Evolutionary conservation across 2,888 invertebrate species (phyloP), one percentile per base, ranked within the genome.

Genomic region (Serrognathus titanus): DNA sequence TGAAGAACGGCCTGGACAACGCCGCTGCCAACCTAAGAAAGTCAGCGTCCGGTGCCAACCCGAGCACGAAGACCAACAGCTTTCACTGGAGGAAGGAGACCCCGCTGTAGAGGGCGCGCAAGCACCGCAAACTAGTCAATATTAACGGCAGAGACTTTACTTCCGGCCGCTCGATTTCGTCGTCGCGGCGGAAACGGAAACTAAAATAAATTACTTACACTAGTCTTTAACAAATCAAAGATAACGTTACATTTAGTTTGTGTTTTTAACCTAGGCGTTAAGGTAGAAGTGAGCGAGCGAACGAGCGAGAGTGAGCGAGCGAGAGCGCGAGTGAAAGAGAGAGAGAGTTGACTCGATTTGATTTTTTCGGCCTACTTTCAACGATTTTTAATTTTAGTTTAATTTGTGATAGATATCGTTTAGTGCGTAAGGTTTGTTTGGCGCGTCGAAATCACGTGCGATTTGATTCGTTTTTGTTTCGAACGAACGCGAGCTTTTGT

Each of bases 21-120:
- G 85, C 85, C 2, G 85, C 85, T 0, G 85, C 85, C 0, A 85
- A 85, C 63, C 79, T 85, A 41, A 75, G 85, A 1, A 81, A 85
- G 31, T 84, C 85, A 0, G 81, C 85, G 0, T 83, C 83, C 0
- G 82, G 83, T 45, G 83, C 83, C 1, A 79, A 81, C 64, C 85
- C 85, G 0, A 84, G 83, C 2, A 84, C 85, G 56, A 85, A 84
- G 70, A 85, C 84, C 1, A 90, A 90, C 79, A 90, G 91, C 64
- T 88, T 92, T 69, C 91, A 91, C 67, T 89, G 92, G 87, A 83
- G 91, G 73, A 90, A 91, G 75, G 92, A 92, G 78, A 92, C 92
- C 62, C 92, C 92, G 16, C 82, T 89, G 63, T 79, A 77, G 64
- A 51, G 60, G 40, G 20, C 20, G 50, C 49, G 53, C 53, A 49